Evolutionary conservation across 2,113 vertebrate species (phyloP), one percentile per base, ranked within the genome.

Genomic region (Cyprinus carpio): DNA sequence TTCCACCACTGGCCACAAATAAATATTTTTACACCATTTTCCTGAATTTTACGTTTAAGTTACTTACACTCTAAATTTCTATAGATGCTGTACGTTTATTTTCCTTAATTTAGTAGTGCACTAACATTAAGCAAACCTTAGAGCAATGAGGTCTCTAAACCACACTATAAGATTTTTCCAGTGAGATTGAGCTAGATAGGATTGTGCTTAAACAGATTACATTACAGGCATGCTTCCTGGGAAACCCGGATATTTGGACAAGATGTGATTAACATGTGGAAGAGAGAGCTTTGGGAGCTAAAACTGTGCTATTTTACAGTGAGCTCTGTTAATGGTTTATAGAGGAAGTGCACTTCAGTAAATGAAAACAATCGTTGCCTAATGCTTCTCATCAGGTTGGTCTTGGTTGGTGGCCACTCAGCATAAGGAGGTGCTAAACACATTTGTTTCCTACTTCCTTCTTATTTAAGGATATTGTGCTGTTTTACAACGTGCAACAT

Each of bases 371-470:
- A 71, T 20, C 16, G 46, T 75, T 40, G 62, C 46, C 86, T 72
- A 87, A 86, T 86, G 46, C 71, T 62, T 83, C 76, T 86, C 75
- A 80, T 89, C 82, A 78, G 84, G 81, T 86, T 46, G 56, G 60
- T 74, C 77, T 80, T 69, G 77, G 65, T 72, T 51, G 81, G 67
- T 54, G 37, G 75, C 84, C 81, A 78, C 75, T 69, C n/a, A 9
- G 46, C 75, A 49, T 20, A 58, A 64, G 37, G 37, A 84, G 64
- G 62, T 67, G 29, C 83, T 84, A 78, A 49, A 71, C 64, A 40
- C 10, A 56, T 11, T 85, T 56, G 13, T 80, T 58, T 71, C 13
- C 46, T n/a, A 31, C 64, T 71, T 69, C 34, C 64, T 71, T n/a
- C 2, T 20, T 15, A 15, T 49, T 46, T 34, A 46, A 46, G 13